Conservation (phyloP, 1,140 invertebrate species). For the Solen grandis region DNA sequence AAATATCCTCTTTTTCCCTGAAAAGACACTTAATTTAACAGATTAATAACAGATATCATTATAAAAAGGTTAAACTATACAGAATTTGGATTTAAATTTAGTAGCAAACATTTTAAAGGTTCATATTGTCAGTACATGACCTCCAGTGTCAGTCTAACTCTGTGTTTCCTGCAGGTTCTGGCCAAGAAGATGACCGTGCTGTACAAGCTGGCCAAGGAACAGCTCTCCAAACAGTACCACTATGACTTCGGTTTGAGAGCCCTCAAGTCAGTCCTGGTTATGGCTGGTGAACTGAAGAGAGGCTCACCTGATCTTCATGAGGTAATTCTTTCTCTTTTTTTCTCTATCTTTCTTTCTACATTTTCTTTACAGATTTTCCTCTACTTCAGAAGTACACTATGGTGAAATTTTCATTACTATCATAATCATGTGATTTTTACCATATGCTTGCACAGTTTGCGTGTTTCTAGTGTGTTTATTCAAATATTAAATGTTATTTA, state of each 20-base stretch:
- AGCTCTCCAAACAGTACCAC: constrained; percentile 94
- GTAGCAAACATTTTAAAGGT: too few relatives aligned
- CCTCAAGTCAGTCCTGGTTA: constrained; percentile 92
- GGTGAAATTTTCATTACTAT: not conserved
- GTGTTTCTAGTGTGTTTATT: too few relatives aligned
- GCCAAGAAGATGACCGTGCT: constrained; percentile 96
- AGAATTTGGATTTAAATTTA: too few relatives aligned
- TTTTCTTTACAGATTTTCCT: not conserved
- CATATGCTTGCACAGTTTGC: too few relatives aligned
- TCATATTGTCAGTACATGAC: too few relatives aligned
- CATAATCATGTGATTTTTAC: not conserved
- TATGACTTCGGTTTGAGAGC: constrained; percentile 96
- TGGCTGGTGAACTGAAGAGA: constrained; percentile 92
- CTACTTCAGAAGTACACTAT: not conserved
- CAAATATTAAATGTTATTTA: too few relatives aligned
- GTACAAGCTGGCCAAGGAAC: constrained; percentile 91
- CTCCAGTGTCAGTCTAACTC: too few relatives aligned
- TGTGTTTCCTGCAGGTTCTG: constrained; percentile 83
- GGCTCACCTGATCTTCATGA: constrained; percentile 89
- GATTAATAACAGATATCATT: too few relatives aligned
- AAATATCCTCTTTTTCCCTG: too few relatives aligned
- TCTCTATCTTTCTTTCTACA: too few relatives aligned
- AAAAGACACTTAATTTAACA: too few relatives aligned
- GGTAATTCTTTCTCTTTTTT: constrained; percentile 61
- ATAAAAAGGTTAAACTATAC: too few relatives aligned